These are phyloP conservation scores for Lathronympha strigana DNA, from an alignment of 2,888 invertebrate species.

Conservation along the genomic window DNA sequence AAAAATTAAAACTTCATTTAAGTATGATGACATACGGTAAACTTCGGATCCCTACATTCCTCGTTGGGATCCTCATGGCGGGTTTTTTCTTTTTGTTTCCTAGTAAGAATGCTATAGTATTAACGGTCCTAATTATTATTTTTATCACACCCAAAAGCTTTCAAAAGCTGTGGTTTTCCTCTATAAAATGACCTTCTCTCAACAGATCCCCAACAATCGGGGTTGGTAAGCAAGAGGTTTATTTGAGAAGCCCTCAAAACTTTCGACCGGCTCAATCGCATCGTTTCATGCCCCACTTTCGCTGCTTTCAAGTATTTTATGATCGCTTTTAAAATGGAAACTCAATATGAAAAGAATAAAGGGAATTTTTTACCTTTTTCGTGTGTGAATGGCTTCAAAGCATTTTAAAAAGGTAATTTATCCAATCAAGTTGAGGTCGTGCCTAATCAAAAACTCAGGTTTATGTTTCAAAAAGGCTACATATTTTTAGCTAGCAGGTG, in stretches of 20 bases:
- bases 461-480: not conserved
- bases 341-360: not conserved
- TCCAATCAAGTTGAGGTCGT: not conserved
- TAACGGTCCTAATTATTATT: too few relatives aligned
- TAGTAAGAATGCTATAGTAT: too few relatives aligned
- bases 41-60: too few relatives aligned
- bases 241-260: slow-evolving; percentile 61
- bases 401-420: not conserved
- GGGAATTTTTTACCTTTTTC: not conserved
- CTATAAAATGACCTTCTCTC: not conserved
- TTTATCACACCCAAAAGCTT: too few relatives aligned
- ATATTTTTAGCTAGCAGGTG: not conserved
- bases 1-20: too few relatives aligned
- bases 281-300: slow-evolving; percentile 51
- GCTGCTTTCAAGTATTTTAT: slow-evolving; percentile 48
- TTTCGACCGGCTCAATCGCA: slow-evolving; percentile 54
- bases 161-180: too few relatives aligned
- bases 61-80: too few relatives aligned
- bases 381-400: slow-evolving; percentile 12
- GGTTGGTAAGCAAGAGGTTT: slow-evolving; percentile 53
- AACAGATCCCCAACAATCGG: slow-evolving; percentile 36
- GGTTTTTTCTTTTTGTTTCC: too few relatives aligned
- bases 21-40: too few relatives aligned
- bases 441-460: not conserved
- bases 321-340: slow-evolving; percentile 48